These are phyloP conservation scores for Malthinus seriepunctatus DNA, from an alignment of 2,888 invertebrate species.

Conservation along the genomic window DNA sequence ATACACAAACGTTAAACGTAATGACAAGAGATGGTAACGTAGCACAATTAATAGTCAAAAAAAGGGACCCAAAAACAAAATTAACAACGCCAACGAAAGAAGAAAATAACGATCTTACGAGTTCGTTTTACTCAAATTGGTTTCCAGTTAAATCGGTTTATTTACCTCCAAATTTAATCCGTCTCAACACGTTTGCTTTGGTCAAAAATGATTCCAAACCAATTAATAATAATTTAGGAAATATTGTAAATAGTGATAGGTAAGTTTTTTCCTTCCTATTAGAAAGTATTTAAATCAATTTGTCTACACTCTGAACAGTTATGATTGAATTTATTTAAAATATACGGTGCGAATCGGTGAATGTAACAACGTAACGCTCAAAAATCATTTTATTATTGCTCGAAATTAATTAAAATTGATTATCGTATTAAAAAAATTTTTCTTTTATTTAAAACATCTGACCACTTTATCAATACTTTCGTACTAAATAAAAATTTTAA, in stretches of 20 bases:
- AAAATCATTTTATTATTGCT: background rate
- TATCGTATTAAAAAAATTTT: no score
- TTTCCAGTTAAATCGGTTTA: constrained; percentile 50
- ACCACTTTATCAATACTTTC: no score
- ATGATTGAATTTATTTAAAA: background rate
- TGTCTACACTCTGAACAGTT: background rate
- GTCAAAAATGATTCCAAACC: constrained; percentile 43
- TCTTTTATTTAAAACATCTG: no score
- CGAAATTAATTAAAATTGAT: no score
- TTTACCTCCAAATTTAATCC: constrained; percentile 45
- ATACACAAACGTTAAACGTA: constrained; percentile 77
- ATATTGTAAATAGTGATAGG: constrained; percentile 49
- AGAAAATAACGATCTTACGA: constrained; percentile 18
- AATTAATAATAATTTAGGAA: constrained; percentile 38
- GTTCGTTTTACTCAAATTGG: constrained; percentile 50
- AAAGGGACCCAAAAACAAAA: constrained; percentile 62
- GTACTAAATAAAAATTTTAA: no score
- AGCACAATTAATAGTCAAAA: constrained; percentile 77
- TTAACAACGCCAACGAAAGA: background rate
- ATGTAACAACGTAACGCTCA: constrained; percentile 2
- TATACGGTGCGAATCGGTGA: background rate
- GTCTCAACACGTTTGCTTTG: constrained; percentile 45
- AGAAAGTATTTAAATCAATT: constrained; percentile 5
- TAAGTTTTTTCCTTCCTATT: constrained; percentile 32
- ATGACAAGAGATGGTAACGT: constrained; percentile 75